Evolutionary conservation across 2,888 invertebrate species (phyloP).

Genomic region (Sarcophaga carnaria): DNA sequence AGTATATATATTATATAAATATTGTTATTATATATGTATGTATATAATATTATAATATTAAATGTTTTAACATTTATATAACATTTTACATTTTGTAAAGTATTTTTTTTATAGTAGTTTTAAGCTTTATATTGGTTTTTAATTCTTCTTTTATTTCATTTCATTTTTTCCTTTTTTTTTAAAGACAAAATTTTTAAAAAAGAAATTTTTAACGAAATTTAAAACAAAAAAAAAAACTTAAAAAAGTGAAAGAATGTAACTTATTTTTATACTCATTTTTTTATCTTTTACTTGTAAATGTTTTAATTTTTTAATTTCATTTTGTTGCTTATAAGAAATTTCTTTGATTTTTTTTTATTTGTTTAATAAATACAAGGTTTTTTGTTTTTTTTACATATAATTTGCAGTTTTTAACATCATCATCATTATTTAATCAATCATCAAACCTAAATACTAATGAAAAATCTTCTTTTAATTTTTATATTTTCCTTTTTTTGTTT

Average conservation of each 20-base stretch:
- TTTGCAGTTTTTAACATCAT: slow-evolving; percentile 67
- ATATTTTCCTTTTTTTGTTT: slow-evolving; percentile 38
- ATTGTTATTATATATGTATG: background rate
- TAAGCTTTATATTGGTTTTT: slow-evolving; percentile 45
- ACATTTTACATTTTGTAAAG: slow-evolving; percentile 59
- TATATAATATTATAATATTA: slow-evolving; percentile 54
- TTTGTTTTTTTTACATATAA: slow-evolving; percentile 61
- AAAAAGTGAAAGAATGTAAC: slow-evolving; percentile 64
- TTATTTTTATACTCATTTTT: too few relatives aligned
- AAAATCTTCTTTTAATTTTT: slow-evolving; percentile 34
- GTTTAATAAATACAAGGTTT: slow-evolving; percentile 40
- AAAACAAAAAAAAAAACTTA: slow-evolving; percentile 43
- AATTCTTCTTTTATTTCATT: background rate
- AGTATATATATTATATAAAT: slow-evolving; percentile 49
- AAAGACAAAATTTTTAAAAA: slow-evolving; percentile 23
- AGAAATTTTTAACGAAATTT: slow-evolving; percentile 12
- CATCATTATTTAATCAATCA: slow-evolving; percentile 49
- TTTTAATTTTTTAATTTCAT: slow-evolving; percentile 18
- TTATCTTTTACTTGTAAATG: slow-evolving; percentile 14
- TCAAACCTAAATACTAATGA: slow-evolving; percentile 58
- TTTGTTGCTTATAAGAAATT: slow-evolving; percentile 48
- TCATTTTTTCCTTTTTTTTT: background rate
- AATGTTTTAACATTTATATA: slow-evolving; percentile 64
- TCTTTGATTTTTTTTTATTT: slow-evolving; percentile 37
- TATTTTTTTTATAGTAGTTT: slow-evolving; percentile 55